Evolutionary conservation across 2,888 invertebrate species (phyloP).

Genomic region (Antheraea assamensis): DNA sequence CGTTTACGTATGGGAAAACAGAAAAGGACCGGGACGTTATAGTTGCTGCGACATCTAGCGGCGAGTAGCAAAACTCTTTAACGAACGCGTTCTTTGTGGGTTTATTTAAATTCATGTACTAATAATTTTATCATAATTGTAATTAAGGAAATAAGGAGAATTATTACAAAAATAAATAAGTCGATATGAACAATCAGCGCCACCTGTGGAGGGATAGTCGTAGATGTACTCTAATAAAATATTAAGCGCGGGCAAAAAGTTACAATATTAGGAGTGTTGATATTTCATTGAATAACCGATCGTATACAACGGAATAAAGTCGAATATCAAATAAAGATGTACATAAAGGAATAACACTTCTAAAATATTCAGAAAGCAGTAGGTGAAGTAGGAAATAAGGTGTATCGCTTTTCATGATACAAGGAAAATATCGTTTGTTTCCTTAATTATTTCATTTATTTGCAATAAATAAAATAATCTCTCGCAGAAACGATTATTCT

Average conservation of each 20-base stretch:
- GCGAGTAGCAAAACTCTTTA: constrained; percentile 39
- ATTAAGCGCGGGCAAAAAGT: constrained; percentile 64
- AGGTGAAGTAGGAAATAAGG: constrained; percentile 55
- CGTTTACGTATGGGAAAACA: neutral
- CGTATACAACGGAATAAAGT: constrained; percentile 37
- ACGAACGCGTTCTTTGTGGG: neutral
- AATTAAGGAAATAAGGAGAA: too few species aligned
- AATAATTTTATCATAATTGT: too few species aligned
- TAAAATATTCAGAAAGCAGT: constrained; percentile 64
- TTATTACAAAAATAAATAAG: neutral
- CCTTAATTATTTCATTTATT: constrained; percentile 40
- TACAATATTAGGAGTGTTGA: constrained; percentile 58
- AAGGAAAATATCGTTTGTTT: constrained; percentile 12
- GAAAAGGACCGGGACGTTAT: too few species aligned
- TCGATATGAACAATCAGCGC: constrained; percentile 20
- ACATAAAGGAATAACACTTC: constrained; percentile 54
- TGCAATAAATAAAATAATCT: neutral
- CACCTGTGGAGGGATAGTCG: constrained; percentile 44
- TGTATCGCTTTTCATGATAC: constrained; percentile 41
- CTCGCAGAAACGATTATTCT: neutral
- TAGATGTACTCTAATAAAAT: constrained; percentile 51
- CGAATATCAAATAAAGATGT: constrained; percentile 35
- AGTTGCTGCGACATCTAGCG: constrained; percentile 39
- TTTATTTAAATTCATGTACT: too few species aligned
- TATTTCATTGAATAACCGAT: constrained; percentile 42